A percentile compares a stretch with the other conserved stretches of the same genome.
These are phyloP conservation scores for Sebastes schlegelii DNA, from an alignment of 2,113 vertebrate genomes.

Conservation along the genomic window DNA sequence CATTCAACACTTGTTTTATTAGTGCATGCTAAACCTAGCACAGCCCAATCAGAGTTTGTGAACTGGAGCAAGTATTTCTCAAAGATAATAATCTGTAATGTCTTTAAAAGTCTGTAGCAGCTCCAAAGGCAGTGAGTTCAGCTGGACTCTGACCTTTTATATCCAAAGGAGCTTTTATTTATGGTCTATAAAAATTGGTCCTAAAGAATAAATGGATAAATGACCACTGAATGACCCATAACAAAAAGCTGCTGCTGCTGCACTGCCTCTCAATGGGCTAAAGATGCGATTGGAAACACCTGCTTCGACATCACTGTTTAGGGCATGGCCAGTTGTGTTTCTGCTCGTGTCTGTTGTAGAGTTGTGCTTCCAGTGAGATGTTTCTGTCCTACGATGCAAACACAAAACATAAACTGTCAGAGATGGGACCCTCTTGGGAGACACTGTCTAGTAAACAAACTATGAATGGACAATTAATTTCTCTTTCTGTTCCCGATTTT, in stretches of 20 bases:
- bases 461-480: not conserved
- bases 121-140: not conserved
- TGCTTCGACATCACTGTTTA: not conserved
- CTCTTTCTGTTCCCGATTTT: not conserved
- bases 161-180: constrained; percentile 18
- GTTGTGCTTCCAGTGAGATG: constrained; percentile 1
- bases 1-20: not conserved
- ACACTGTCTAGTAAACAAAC: not conserved
- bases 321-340: not conserved
- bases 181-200: not conserved
- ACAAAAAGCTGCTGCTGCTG: constrained; percentile 10
- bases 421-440: not conserved
- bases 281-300: not conserved
- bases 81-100: constrained; percentile 19
- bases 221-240: not conserved
- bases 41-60: not conserved
- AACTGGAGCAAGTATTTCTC: constrained; percentile 16
- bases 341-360: not conserved
- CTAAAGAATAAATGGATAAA: not conserved
- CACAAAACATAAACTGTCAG: not conserved
- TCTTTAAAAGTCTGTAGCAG: not conserved
- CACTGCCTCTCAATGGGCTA: not conserved
- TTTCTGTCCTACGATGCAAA: not conserved
- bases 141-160: constrained; percentile 23
- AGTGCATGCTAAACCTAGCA: constrained; percentile 1